Base-by-base conservation (phyloP, 2,113 vertebrate genomes). In the Gymnogyps californianus region DNA sequence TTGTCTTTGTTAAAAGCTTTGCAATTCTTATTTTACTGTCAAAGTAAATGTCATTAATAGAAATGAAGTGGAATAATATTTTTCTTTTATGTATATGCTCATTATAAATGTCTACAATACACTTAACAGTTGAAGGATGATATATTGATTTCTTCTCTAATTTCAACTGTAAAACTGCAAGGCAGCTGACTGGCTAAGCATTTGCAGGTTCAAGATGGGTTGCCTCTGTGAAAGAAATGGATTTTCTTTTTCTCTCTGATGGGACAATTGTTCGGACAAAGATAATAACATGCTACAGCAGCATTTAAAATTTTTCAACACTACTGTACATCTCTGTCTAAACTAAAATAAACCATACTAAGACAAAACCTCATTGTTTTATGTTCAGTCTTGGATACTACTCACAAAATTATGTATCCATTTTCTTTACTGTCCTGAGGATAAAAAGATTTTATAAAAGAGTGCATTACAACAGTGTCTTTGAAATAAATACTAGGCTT, bases 71-170 rank as follows among this genome's bases (percentile, higher is more conserved):
- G 58, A 76, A 93, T 47, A 89, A 64, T 64, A 51, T 49, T 92
- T 49, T 77, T 83, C 20, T 75, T 75, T 81, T 76, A 19, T 61
- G 21, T 55, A 36, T 34, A 74, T 74, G 7, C 2, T 91, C 21
- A 49, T 65, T 95, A 78, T 36, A 87, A 84, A 49, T 92, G 11
- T 57, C 49, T 81, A 52, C 80, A 67, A n/a, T 61, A 54, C 21
- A 69, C 31, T 91, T 87, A 51, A 66, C 54, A 87, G 57, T 49
- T 93, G 72, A 87, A 91, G 65, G 61, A 93, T 83, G 47, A 85
- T 58, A 26, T 89, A 97, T 91, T 91, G 92, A 91, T 95, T 92
- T 89, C 8, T 92, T 76, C 76, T 89, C 77, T 87, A 62, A 75
- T 92, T 96, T 95, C 49, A 85, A 7, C 65, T 38, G 11, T 67